Evolutionary conservation across 2,797 vertebrate species (phyloP).

Genomic region (Pseudochirops corinnae): DNA sequence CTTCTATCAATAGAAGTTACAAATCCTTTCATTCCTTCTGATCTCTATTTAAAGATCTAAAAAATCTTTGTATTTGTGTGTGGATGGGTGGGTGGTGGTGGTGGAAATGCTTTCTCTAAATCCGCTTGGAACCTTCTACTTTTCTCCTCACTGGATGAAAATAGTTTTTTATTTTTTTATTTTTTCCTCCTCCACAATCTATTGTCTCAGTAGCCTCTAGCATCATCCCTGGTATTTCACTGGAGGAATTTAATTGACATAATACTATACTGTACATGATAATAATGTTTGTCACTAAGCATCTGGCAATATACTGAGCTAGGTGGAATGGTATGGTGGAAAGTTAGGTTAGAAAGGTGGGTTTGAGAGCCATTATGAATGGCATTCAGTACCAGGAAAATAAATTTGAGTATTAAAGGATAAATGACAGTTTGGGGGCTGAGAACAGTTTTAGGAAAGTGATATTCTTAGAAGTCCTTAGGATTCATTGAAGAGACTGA

Average conservation of each 20-base stretch:
- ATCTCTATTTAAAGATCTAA: not conserved
- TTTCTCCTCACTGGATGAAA: not conserved
- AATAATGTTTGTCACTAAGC: not conserved
- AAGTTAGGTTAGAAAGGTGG: not conserved
- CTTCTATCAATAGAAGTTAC: not conserved
- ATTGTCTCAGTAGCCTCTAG: not conserved
- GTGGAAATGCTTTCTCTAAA: not conserved
- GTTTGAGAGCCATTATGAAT: not conserved
- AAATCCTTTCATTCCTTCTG: not conserved
- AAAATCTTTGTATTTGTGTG: not conserved
- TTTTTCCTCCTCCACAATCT: not conserved
- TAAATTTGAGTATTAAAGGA: not conserved
- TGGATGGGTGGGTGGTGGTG: too few relatives aligned
- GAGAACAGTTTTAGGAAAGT: not conserved
- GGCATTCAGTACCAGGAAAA: not conserved
- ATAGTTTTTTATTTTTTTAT: not conserved
- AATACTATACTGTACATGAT: not conserved
- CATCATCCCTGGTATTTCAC: not conserved
- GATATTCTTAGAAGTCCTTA: not conserved
- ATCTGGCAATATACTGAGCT: not conserved
- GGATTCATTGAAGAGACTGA: not conserved
- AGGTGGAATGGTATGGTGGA: not conserved
- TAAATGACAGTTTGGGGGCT: not conserved
- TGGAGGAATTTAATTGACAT: not conserved
- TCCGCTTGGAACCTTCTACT: not conserved